Evolutionary conservation across 1,140 invertebrate species (phyloP).

Genomic region (Nylanderia fulva): DNA sequence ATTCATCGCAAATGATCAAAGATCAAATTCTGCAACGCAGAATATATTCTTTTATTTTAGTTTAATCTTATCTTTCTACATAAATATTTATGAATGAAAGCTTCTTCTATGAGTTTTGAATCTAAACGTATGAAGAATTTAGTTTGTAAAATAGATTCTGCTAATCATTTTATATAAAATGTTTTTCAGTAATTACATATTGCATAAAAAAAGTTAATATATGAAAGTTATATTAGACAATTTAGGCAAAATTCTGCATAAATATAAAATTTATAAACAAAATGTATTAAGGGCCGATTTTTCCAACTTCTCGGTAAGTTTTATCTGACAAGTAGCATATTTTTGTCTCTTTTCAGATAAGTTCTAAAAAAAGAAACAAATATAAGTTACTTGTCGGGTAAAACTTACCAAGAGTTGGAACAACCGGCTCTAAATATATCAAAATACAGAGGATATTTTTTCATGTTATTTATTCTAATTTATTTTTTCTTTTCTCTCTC

Average conservation of each 20-base stretch:
- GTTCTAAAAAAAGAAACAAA: no score
- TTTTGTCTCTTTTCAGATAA: no score
- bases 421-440: no score
- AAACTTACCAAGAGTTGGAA: no score
- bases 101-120: no score
- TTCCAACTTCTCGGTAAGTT: no score
- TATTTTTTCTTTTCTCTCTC: no score
- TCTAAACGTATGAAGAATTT: not conserved
- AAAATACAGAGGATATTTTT: no score
- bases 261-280: not conserved
- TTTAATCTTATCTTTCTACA: not conserved
- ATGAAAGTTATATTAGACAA: not conserved
- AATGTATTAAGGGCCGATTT: no score
- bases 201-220: not conserved
- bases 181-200: not conserved
- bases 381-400: no score
- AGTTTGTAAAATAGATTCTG: not conserved
- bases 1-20: not conserved
- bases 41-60: not conserved
- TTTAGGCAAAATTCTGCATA: not conserved
- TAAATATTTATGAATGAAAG: not conserved
- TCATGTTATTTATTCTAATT: no score
- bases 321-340: no score
- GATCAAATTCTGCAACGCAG: not conserved
- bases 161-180: not conserved